These are phyloP conservation scores for Geococcyx californianus DNA, from an alignment of 2,113 vertebrate genomes.

Conservation along the genomic window DNA sequence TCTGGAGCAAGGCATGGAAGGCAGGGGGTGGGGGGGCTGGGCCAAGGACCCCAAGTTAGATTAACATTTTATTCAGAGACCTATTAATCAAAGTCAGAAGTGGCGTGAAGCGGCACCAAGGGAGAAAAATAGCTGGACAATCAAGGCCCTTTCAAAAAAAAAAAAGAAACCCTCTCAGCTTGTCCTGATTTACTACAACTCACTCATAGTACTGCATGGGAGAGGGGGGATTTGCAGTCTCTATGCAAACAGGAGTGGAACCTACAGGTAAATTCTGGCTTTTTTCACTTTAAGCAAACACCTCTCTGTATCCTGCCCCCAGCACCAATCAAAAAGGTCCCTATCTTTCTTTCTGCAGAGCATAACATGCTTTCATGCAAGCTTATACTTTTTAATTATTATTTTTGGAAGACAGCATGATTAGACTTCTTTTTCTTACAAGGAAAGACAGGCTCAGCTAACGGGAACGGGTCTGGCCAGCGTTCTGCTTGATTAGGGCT, in stretches of 20 bases:
- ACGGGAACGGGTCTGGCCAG: constrained; percentile 64
- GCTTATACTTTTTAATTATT: constrained; percentile 57
- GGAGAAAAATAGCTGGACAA: constrained; percentile 56
- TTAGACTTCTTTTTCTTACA: constrained; percentile 51
- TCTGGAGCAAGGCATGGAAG: constrained; percentile 39
- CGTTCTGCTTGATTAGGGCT: constrained; percentile 25
- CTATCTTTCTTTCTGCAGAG: constrained; percentile 49
- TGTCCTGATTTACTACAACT: constrained; percentile 44
- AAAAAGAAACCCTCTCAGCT: not conserved
- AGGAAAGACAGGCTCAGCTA: constrained; percentile 45
- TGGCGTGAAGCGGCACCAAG: constrained; percentile 59
- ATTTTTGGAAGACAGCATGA: constrained; percentile 32
- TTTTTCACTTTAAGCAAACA: constrained; percentile 64
- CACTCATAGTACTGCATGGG: not conserved
- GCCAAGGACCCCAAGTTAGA: constrained; percentile 57
- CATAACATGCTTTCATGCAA: not conserved
- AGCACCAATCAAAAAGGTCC: constrained; percentile 51
- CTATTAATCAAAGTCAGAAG: constrained; percentile 83
- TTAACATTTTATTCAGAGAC: constrained; percentile 77
- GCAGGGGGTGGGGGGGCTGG: not conserved
- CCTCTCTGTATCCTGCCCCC: not conserved
- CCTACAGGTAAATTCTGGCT: constrained; percentile 59
- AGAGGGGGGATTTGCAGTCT: constrained; percentile 13
- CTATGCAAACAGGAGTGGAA: constrained; percentile 14
- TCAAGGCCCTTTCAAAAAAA: not conserved